Evolutionary conservation across 2,113 vertebrate genomes (phyloP).

Genomic region (Vanacampus margaritifer): DNA sequence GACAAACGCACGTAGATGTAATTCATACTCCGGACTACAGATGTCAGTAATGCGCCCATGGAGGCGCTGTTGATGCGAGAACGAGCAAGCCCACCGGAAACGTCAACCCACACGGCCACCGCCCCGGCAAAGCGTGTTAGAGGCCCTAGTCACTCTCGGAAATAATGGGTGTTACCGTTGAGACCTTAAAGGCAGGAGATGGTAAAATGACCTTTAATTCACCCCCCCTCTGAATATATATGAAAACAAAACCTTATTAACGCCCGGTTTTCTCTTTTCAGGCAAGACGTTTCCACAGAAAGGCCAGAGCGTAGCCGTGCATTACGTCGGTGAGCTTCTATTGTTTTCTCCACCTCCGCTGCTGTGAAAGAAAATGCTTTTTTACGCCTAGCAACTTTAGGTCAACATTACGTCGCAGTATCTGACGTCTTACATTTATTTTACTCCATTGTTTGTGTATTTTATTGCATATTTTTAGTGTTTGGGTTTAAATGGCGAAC

Average conservation of each 20-base stretch:
- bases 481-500: background rate
- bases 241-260: background rate
- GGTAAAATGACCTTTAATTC: conserved; percentile 29
- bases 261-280: background rate
- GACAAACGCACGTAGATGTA: background rate
- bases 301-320: conserved; percentile 30
- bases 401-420: background rate
- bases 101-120: background rate
- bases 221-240: no score
- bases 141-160: background rate
- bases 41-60: background rate
- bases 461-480: background rate
- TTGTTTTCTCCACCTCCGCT: background rate
- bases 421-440: no score
- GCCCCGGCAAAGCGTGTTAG: background rate
- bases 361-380: no score
- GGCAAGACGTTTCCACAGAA: conserved; percentile 2
- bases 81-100: background rate
- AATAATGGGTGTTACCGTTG: conserved; percentile 57
- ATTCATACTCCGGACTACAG: background rate
- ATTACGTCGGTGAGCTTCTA: conserved; percentile 50
- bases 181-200: conserved; percentile 30
- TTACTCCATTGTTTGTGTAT: background rate
- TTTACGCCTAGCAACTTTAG: background rate
- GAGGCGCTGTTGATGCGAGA: background rate